Evolutionary conservation across 2,113 vertebrate genomes (phyloP), one percentile per base, ranked within the genome.

Genomic region (Tangachromis dhanisi): DNA sequence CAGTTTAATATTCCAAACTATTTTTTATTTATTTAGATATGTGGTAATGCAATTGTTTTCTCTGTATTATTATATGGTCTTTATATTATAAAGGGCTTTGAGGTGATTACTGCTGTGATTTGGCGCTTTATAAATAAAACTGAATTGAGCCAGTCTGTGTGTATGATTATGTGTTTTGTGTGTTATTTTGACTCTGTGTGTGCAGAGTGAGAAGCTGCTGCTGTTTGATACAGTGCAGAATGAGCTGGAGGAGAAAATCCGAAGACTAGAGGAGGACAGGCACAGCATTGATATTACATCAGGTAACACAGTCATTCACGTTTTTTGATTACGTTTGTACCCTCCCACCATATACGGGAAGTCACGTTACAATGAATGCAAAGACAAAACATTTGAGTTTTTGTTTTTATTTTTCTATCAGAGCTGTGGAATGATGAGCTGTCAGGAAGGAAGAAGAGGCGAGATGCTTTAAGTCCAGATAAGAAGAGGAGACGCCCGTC

Each of bases 201-300:
- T 5, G 45, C 89, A 99, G 98, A 99, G 98, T 95, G 98, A 99
- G 95, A 99, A 99, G 95, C 97, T 99, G 91, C 95, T 99, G 86
- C 95, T 99, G 51, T 98, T 98, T 88, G 98, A 99, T 83, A 99
- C 98, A 5, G 98, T 99, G 3, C 98, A 99, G 94, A 99, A 97
- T 94, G 98, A 99, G 90, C 95, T 99, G 86, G 98, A 99, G 93
- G 98, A 99, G 95, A 99, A 98, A 94, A 99, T 99, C n/a, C 94
- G 98, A 89, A 95, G 98, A 83, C 97, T 99, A 89, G 98, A 99
- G 94, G 98, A 99, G 89, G 98, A 99, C 91, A 95, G 98, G 17
- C 98, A 99, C 92, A 99, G 97, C 92, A 98, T 99, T 85, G 98
- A 99, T 83, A 99, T 99, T 61, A 98, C 98, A 54, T 99, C 98